A percentile compares a stretch with the other conserved stretches of the same genome.
Evolutionary conservation across 37 sponge, comb jelly and placozoan species (phyloP).

Genomic region (Geodia barretti): DNA sequence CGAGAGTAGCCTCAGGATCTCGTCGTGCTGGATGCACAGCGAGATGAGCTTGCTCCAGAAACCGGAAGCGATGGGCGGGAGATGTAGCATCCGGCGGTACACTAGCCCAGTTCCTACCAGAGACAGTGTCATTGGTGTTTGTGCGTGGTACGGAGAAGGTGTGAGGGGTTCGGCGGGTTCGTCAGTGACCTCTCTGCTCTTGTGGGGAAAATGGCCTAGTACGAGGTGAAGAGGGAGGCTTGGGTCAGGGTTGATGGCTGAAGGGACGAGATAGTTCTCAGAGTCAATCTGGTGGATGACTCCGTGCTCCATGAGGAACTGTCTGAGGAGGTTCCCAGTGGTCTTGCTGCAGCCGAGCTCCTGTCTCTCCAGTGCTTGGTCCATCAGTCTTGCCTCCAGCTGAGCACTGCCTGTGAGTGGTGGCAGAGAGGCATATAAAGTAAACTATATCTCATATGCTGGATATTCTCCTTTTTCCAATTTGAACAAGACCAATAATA

Average conservation of each 20-base stretch:
- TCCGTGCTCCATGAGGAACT: conserved; percentile 38
- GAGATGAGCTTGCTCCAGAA: conserved; percentile 80
- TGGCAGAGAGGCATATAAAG: no score
- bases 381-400: conserved; percentile 14
- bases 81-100: conserved; percentile 41
- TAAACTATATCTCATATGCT: no score
- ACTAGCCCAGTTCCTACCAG: conserved; percentile 38
- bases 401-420: neutral
- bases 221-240: neutral
- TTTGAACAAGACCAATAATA: no score
- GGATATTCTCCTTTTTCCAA: no score
- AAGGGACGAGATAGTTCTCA: conserved; percentile 59
- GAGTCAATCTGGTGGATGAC: conserved; percentile 52
- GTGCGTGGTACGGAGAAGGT: neutral
- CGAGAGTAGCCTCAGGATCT: conserved; percentile 37
- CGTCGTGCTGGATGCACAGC: conserved; percentile 55
- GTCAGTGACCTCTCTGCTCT: neutral
- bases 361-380: conserved; percentile 8
- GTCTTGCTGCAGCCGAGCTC: conserved; percentile 6
- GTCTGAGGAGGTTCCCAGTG: conserved; percentile 17
- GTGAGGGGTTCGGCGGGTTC: neutral
- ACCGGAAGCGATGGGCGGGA: conserved; percentile 63
- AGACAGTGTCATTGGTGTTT: neutral
- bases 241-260: conserved; percentile 37
- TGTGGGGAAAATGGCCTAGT: neutral